Base-by-base conservation (phyloP, 2,888 invertebrate species). In the Tridacna crocea region DNA sequence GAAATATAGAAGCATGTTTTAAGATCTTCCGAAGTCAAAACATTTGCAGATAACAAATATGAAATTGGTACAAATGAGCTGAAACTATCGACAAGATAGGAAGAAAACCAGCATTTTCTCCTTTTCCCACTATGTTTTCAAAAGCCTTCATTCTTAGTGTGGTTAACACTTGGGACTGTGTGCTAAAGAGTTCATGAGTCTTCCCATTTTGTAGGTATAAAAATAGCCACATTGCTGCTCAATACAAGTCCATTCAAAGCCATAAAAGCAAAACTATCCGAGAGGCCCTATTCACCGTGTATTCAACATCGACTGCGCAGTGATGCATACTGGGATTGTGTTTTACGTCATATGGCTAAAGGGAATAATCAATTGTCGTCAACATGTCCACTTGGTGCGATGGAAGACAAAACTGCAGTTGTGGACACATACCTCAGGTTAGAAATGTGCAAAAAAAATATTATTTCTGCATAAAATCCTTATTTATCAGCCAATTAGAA, bases 321-420 rank as follows among this genome's bases (percentile, higher is more conserved):
- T 36, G 90, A 90, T 72, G 80, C 75, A 48, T 90, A 90, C 79
- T 89, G 88, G 85, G 88, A 83, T 27, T 91, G 90, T 66, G 51
- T 88, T 19, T 63, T 90, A 22, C 79, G 88, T 19, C 80, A 88
- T 48, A 79, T 85, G 26, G 87, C 88, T 8, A 61, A 80, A 6
- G 82, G 88, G 0, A 84, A 83, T 51, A 87, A 85, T 92, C 97
- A 98, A 93, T 96, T 96, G 0, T 96, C 96, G 0, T 97, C 97
- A 0, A 97, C 96, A 0, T 97, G 97, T 90, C 95, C 96, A 26
- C 97, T 97, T 92, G 97, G 97, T 0, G 92, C 87, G 19, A 80
- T 55, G 0, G 89, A 91, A 10, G 94, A 95, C 82, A 73, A 81
- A 0, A 88, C 92, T 91, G 95, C 95, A 0, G 97, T 97, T 0